Evolutionary conservation across 2,888 invertebrate species (phyloP).

Genomic region (Papilio protenor): DNA sequence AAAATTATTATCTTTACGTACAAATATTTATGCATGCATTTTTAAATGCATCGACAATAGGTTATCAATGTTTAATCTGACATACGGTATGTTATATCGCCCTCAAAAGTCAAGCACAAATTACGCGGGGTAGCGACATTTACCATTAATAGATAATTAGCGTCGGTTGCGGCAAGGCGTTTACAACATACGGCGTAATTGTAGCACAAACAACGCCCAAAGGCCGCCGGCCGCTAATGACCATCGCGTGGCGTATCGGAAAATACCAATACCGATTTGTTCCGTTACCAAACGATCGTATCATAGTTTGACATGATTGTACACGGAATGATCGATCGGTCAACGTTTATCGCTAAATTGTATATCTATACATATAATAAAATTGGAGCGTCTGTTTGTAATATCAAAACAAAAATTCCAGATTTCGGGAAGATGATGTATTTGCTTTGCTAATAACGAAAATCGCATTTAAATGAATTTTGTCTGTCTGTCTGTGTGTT

Average conservation of each 20-base stretch:
- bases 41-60: background rate
- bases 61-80: constrained; percentile 15
- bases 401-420: too few relatives aligned
- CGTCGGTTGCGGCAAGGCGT: constrained; percentile 48
- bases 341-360: background rate
- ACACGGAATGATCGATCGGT: background rate
- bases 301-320: background rate
- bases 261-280: constrained; percentile 33
- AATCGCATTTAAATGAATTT: too few relatives aligned
- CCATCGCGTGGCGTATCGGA: constrained; percentile 41
- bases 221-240: constrained; percentile 52
- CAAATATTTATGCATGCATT: background rate
- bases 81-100: constrained; percentile 13
- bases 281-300: constrained; percentile 19
- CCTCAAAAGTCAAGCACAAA: constrained; percentile 36
- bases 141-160: constrained; percentile 63
- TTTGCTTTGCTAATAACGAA: too few relatives aligned
- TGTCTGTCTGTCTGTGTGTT: too few relatives aligned
- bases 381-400: too few relatives aligned
- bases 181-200: constrained; percentile 75
- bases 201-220: constrained; percentile 68
- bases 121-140: constrained; percentile 47
- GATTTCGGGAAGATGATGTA: too few relatives aligned
- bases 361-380: background rate
- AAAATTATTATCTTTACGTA: background rate